Conservation (phyloP, 1,140 invertebrate species). For the Zelostemma sp. region DNA sequence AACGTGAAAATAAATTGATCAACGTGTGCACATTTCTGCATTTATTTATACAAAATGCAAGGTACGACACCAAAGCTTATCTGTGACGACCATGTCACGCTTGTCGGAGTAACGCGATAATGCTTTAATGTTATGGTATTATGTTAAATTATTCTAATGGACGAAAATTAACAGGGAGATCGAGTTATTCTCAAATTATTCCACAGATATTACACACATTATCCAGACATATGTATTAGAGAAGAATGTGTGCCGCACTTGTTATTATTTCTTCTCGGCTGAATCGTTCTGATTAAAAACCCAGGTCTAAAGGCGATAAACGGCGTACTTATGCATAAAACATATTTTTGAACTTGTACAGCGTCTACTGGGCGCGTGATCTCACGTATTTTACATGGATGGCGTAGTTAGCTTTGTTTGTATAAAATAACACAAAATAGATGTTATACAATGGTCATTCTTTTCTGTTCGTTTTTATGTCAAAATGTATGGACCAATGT, state of each 20-base stretch:
- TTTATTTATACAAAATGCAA: conserved; percentile 1
- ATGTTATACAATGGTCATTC: too few relatives aligned
- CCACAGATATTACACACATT: conserved; percentile 25
- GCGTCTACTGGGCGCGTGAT: too few relatives aligned
- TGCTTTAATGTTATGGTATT: conserved; percentile 44
- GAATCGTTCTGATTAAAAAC: background rate
- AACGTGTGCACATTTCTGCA: too few relatives aligned
- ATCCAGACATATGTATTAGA: conserved; percentile 22
- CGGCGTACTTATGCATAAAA: background rate
- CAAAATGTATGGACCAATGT: too few relatives aligned
- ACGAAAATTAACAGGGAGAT: conserved; percentile 27
- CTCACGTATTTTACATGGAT: too few relatives aligned
- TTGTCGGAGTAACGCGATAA: conserved; percentile 43
- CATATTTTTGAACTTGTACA: too few relatives aligned
- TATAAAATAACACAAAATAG: too few relatives aligned
- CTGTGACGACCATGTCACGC: conserved; percentile 30
- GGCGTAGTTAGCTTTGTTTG: too few relatives aligned
- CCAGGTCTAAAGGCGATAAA: background rate
- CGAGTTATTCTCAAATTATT: conserved; percentile 47
- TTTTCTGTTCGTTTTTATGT: too few relatives aligned
- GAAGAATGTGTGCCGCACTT: background rate
- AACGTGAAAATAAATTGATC: too few relatives aligned
- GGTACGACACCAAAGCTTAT: conserved; percentile 25
- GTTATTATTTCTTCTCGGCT: conserved; percentile 1
- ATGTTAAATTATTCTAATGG: conserved; percentile 51